phyloP scores from a whole-genome alignment of 2,113 vertebrate species.

The Hirundichthys speculiger region DNA sequence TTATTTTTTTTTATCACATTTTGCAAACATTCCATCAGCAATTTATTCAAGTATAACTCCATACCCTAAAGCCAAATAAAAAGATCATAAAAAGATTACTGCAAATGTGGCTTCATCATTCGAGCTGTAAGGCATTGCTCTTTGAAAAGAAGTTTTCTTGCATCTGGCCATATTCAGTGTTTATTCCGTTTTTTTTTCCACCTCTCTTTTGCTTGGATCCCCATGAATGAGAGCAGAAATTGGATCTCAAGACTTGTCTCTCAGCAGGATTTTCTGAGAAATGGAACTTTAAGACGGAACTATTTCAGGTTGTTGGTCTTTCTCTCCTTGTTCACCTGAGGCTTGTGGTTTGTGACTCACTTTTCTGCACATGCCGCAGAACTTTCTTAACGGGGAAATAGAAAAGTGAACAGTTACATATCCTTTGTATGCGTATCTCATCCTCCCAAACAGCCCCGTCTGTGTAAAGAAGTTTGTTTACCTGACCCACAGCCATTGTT shows the following conservation, averaged over 20 bases:
- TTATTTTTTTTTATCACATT: conserved; percentile 1
- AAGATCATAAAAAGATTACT: conserved; percentile 7
- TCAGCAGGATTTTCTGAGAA: conserved; percentile 47
- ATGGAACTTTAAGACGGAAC: conserved; percentile 54
- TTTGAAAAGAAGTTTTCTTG: conserved; percentile 20
- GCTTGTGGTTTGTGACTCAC: conserved; percentile 69
- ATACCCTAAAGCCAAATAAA: conserved; percentile 4
- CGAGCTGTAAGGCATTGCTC: conserved; percentile 28
- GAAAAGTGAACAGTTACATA: conserved; percentile 47
- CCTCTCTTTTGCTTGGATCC: conserved; percentile 33
- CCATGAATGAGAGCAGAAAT: conserved; percentile 33
- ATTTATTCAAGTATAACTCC: background rate
- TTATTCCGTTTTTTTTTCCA: conserved; percentile 14
- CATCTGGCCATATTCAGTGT: conserved; percentile 27
- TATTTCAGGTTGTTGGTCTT: conserved; percentile 66
- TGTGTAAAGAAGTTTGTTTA: conserved; percentile 69
- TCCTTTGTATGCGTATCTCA: conserved; percentile 53
- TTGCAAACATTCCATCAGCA: conserved; percentile 12
- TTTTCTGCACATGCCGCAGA: conserved; percentile 31
- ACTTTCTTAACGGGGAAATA: conserved; percentile 40
- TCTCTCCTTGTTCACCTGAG: conserved; percentile 50
- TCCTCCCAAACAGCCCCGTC: conserved; percentile 62
- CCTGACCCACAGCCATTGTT: conserved; percentile 41
- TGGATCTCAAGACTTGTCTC: conserved; percentile 38
- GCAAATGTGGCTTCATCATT: conserved; percentile 26